Conservation (phyloP, 2,888 invertebrate species). For the Copidosoma aretas region DNA sequence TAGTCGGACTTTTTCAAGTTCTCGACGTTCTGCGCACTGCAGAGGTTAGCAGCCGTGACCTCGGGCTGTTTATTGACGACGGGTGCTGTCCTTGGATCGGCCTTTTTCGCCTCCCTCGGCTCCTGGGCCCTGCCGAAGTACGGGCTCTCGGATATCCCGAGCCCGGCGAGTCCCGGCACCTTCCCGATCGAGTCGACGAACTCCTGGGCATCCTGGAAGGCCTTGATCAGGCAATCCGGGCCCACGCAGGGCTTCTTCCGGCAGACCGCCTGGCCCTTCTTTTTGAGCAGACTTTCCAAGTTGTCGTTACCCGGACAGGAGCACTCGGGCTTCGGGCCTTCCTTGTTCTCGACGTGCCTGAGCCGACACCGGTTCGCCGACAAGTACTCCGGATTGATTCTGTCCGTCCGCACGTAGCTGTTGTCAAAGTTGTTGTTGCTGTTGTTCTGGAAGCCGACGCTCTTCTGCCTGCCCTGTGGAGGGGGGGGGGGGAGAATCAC, state of each 20-base stretch:
- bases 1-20: slow-evolving; percentile 4
- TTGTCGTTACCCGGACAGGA: slow-evolving; percentile 43
- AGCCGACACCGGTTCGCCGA: slow-evolving; percentile 29
- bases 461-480: slow-evolving; percentile 14
- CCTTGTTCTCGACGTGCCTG: slow-evolving; percentile 3
- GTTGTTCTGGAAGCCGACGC: not conserved
- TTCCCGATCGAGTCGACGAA: slow-evolving; percentile 56
- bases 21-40: slow-evolving; percentile 21
- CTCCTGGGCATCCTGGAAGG: slow-evolving; percentile 53
- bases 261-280: slow-evolving; percentile 34
- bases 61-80: not conserved
- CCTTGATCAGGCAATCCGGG: slow-evolving; percentile 51
- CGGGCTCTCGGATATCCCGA: slow-evolving; percentile 56
- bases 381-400: slow-evolving; percentile 18
- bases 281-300: slow-evolving; percentile 22
- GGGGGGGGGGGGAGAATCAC: too few relatives aligned
- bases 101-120: slow-evolving; percentile 22
- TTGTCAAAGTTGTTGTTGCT: slow-evolving; percentile 5
- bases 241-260: slow-evolving; percentile 48
- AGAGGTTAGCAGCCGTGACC: not conserved
- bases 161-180: slow-evolving; percentile 52
- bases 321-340: slow-evolving; percentile 26
- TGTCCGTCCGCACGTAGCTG: slow-evolving; percentile 16
- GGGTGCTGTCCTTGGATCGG: not conserved
- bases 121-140: slow-evolving; percentile 47